Base-by-base conservation (phyloP, 2,113 vertebrate species). In the Mixornis gularis region DNA sequence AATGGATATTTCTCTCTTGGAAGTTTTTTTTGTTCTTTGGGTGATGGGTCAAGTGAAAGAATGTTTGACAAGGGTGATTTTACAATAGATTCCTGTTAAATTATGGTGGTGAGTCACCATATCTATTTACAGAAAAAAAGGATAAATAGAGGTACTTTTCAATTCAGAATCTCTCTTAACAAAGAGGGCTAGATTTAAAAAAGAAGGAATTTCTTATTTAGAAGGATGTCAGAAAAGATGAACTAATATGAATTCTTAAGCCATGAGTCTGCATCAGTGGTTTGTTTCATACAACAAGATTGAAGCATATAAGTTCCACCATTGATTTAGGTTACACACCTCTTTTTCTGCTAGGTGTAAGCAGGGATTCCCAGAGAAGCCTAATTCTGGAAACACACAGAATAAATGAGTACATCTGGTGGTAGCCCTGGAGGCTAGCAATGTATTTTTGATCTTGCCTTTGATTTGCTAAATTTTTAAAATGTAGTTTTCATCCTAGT, bases 1-100 rank as follows among this genome's bases (percentile, higher is more conserved):
- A 82, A 55, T 2, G 6, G 34, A 58, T 52, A 27, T 21, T 87
- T 87, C 14, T 15, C 40, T 76, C 43, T 56, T 79, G 43, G 30
- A 77, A 79, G 24, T 62, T 80, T 76, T 69, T 60, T 79, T 68
- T 62, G 34, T 84, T 62, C 38, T 85, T 70, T 69, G 87, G 66
- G 53, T 93, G 85, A 91, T 43, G 32, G 68, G 79, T 95, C 93
- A 91, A 92, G 36, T 48, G 79, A 70, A 92, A 66, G 92, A 95
- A 94, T 92, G 76, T 89, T 83, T 65, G 40, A 38, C 55, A 79
- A 66, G 48, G n/a, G 55, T 24, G 59, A 66, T 82, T 89, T 89
- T 89, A 66, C 63, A 93, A 87, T 49, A 81, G 34, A 46, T 78
- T 92, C 46, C 80, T 92, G 55, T 95, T 71, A 69, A 87, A 68